Evolutionary conservation across 2,113 vertebrate genomes (phyloP).

Genomic region (Nerophis lumbriciformis): DNA sequence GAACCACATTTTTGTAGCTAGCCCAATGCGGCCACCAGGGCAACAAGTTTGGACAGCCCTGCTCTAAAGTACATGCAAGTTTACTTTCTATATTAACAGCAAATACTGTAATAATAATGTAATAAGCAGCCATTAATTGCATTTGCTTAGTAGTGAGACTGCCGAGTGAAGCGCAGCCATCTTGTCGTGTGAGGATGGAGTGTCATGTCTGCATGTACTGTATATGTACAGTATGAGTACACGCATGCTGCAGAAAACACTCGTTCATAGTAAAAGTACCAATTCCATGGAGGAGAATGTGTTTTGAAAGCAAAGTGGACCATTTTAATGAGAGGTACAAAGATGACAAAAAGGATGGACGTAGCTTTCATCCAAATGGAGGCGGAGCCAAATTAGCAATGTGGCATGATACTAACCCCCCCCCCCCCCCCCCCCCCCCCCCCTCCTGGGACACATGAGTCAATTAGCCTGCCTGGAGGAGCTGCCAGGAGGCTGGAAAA

Average conservation of each 20-base stretch:
- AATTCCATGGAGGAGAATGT: not conserved
- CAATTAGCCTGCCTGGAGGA: constrained; percentile 67
- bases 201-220: constrained; percentile 46
- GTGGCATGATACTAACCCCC: constrained; percentile 45
- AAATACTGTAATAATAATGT: too few species aligned
- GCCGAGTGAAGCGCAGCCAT: constrained; percentile 33
- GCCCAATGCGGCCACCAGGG: too few species aligned
- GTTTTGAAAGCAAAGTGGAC: not conserved
- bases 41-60: too few species aligned
- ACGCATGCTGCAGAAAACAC: not conserved
- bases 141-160: constrained; percentile 9
- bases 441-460: constrained; percentile 58
- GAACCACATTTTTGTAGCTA: too few species aligned
- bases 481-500: constrained; percentile 49
- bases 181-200: constrained; percentile 36
- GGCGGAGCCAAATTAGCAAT: constrained; percentile 66
- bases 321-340: not conserved
- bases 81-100: too few species aligned
- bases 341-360: constrained; percentile 28
- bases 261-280: not conserved
- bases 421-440: constrained; percentile 26
- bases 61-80: too few species aligned
- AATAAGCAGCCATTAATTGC: not conserved
- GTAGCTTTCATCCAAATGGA: constrained; percentile 59
- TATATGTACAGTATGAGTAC: constrained; percentile 4